phyloP scores from a whole-genome alignment of 30 jellyfish, hydroid and myxozoan species.

The Hydra vulgaris region DNA sequence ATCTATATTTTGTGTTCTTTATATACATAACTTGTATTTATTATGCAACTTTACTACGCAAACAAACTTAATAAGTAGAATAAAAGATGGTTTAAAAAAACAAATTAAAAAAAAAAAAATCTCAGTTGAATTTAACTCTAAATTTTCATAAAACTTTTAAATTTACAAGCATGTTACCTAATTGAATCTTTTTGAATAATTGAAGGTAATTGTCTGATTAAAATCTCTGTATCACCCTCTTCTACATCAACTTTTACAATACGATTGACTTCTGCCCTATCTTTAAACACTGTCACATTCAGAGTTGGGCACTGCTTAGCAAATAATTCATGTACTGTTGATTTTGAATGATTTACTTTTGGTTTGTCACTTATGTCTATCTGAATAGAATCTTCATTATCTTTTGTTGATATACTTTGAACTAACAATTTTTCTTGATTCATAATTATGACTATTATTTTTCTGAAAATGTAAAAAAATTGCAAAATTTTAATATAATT shows the following conservation, averaged over 20 bases:
- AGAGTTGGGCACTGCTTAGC: slow-evolving; percentile 53
- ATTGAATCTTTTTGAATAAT: slow-evolving; percentile 59
- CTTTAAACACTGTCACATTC: slow-evolving; percentile 77
- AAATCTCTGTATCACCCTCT: slow-evolving; percentile 48
- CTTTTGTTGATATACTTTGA: background rate
- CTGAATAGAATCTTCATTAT: background rate
- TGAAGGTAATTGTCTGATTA: slow-evolving; percentile 55
- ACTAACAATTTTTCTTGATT: background rate
- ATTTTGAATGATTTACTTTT: background rate
- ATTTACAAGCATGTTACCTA: no score
- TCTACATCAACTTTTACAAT: slow-evolving; percentile 27
- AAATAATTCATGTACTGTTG: slow-evolving; percentile 15
- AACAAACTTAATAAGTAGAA: no score
- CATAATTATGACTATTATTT: no score
- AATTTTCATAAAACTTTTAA: no score
- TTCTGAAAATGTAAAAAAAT: no score
- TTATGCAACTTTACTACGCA: no score
- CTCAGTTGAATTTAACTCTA: no score
- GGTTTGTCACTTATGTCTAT: background rate
- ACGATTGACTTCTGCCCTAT: slow-evolving; percentile 89
- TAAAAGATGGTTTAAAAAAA: no score
- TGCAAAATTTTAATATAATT: no score
- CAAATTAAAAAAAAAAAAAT: background rate
- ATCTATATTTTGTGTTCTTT: no score
- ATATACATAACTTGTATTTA: no score